Base-by-base conservation (phyloP, 1,140 invertebrate species). In the Latrodectus geometricus region DNA sequence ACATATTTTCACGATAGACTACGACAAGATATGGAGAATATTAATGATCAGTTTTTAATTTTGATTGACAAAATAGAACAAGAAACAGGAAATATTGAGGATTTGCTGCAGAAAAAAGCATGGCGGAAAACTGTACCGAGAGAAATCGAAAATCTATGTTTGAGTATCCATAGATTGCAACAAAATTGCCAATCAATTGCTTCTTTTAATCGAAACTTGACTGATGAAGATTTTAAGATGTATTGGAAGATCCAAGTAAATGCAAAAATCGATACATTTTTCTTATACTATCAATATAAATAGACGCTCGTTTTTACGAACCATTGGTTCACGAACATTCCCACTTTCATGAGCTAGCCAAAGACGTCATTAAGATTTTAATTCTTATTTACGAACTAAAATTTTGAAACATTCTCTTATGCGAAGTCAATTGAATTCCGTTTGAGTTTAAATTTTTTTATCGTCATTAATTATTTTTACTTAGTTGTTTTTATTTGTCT, bases 51-150 rank as follows among this genome's bases (percentile, higher is more conserved):
- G 49, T 85, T 85, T 17, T 50, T 85, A 8, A 50, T 85, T 5
- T 61, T 85, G 17, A 11, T 85, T 9, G 83, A 85, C 74, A 76
- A 66, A 35, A 77, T 85, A 5, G 83, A 76, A 7, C 83, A 77
- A 48, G n/a, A 56, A 9, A 85, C 83, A 0, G 83, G 83, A 0
- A 85, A 85, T 9, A 77, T 85, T 9, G 83, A 85, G 20, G 83
- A 77, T 49, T 15, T 85, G 20, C 8, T 85, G 9, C 74, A 85
- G n/a, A 85, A 85, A 35, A 85, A 85, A 9, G 11, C 35, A 8
- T 85, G 83, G 83, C 70, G 83, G 20, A 17, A 74, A 56, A 61
- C 61, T 3, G 83, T 85, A 7, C 83, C 83, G 0, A 76, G 56
- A 15, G 77, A 85, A 49, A 77, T 77, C 21, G 83, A 85, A 61